Percentiles rank a stretch among this genome's conserved stretches.
phyloP scores from a whole-genome alignment of 2,888 invertebrate species.

The Bedellia somnulentella region DNA sequence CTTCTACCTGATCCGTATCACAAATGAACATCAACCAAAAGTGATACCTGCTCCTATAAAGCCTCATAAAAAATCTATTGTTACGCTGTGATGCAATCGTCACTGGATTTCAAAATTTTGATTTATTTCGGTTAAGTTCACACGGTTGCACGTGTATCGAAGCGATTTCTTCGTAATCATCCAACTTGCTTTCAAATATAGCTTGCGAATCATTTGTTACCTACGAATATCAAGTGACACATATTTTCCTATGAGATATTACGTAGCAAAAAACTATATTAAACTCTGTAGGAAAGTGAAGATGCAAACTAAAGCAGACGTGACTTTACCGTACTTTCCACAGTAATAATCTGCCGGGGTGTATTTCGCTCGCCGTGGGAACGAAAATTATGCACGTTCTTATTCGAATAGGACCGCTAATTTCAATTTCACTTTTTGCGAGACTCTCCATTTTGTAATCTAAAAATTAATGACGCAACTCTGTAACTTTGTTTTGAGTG shows the following conservation, averaged over 20 bases:
- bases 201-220: too few species aligned
- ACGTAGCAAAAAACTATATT: too few species aligned
- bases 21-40: slow-evolving; percentile 7
- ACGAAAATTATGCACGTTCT: slow-evolving; percentile 40
- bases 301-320: slow-evolving; percentile 52
- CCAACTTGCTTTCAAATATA: too few species aligned
- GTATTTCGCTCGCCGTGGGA: slow-evolving; percentile 51
- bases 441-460: too few species aligned
- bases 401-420: too few species aligned
- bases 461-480: slow-evolving; percentile 25
- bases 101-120: background rate
- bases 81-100: slow-evolving; percentile 18
- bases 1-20: slow-evolving; percentile 11
- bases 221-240: too few species aligned
- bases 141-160: slow-evolving; percentile 53
- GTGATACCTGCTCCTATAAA: too few species aligned
- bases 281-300: slow-evolving; percentile 39
- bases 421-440: too few species aligned
- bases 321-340: slow-evolving; percentile 51
- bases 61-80: slow-evolving; percentile 14
- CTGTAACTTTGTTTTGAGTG: slow-evolving; percentile 21
- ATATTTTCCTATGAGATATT: too few species aligned
- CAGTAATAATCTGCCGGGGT: slow-evolving; percentile 30
- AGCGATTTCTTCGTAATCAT: too few species aligned
- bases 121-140: slow-evolving; percentile 20